phyloP scores from a whole-genome alignment of 2,113 vertebrate species.

The Siniperca chuatsi region DNA sequence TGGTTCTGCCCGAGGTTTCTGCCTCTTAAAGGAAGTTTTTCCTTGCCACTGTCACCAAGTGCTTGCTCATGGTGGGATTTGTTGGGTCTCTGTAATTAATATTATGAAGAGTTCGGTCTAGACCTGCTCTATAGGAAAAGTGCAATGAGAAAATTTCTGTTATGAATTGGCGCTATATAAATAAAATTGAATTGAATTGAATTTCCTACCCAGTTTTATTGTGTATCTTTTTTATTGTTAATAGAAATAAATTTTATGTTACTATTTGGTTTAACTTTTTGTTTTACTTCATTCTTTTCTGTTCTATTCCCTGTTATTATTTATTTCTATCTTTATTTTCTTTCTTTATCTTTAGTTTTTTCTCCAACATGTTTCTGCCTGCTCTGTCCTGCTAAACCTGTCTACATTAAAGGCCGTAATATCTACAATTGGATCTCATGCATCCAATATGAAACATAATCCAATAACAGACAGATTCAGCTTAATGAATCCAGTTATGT shows the following conservation, averaged over 20 bases:
- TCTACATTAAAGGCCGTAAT: constrained; percentile 65
- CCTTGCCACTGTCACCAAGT: too few species aligned
- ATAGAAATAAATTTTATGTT: not conserved
- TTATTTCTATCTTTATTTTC: constrained; percentile 3
- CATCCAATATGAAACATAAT: constrained; percentile 75
- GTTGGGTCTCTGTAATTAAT: too few species aligned
- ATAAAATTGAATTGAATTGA: too few species aligned
- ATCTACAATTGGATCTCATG: constrained; percentile 74
- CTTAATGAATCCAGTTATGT: constrained; percentile 75
- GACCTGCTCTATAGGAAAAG: too few species aligned
- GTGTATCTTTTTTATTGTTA: not conserved
- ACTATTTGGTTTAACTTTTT: not conserved
- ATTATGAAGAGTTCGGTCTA: too few species aligned
- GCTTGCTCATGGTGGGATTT: too few species aligned
- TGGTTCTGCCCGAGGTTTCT: too few species aligned
- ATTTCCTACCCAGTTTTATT: not conserved
- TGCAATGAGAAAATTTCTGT: too few species aligned
- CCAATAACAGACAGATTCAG: constrained; percentile 70
- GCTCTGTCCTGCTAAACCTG: constrained; percentile 42
- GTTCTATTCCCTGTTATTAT: not conserved
- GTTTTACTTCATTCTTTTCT: not conserved
- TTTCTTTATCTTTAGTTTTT: not conserved
- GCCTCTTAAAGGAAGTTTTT: too few species aligned
- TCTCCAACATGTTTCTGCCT: not conserved
- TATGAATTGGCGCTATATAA: too few species aligned